phyloP scores from a whole-genome alignment of 2,888 invertebrate genomes.

The Tromatobia lineatoria region DNA sequence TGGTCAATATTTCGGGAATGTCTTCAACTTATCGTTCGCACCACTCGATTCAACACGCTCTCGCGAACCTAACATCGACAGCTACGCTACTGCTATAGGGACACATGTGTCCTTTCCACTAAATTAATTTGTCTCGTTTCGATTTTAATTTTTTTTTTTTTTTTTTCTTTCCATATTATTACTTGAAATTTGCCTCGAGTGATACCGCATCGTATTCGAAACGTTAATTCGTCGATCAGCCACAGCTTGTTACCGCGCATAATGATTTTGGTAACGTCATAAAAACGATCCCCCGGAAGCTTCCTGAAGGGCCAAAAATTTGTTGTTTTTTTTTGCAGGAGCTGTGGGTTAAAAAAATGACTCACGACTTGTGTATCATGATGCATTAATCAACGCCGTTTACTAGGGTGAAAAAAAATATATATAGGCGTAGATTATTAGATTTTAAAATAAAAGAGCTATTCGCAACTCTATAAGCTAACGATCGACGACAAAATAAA shows the following conservation, averaged over 20 bases:
- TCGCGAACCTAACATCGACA: slow-evolving; percentile 61
- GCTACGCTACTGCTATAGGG: slow-evolving; percentile 60
- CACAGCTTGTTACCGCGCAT: slow-evolving; percentile 16
- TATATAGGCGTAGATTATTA: slow-evolving; percentile 1
- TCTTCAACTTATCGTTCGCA: slow-evolving; percentile 57
- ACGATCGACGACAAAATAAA: slow-evolving; percentile 22
- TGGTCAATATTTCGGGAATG: slow-evolving; percentile 64
- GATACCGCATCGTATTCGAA: slow-evolving; percentile 13
- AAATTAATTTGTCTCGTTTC: slow-evolving; percentile 53
- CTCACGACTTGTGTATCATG: background rate
- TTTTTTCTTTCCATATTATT: background rate
- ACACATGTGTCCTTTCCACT: slow-evolving; percentile 49
- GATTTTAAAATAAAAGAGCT: slow-evolving; percentile 13
- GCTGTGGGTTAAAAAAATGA: background rate
- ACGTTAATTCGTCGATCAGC: slow-evolving; percentile 15
- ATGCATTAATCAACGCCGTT: background rate
- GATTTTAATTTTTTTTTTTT: too few relatives aligned
- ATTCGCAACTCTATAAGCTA: slow-evolving; percentile 1
- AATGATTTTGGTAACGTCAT: slow-evolving; percentile 38
- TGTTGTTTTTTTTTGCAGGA: background rate
- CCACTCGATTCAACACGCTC: slow-evolving; percentile 49
- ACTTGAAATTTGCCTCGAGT: slow-evolving; percentile 2
- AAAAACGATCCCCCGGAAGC: slow-evolving; percentile 26
- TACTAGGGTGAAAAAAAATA: background rate
- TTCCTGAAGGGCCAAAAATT: background rate